Base-by-base conservation (phyloP, 2,797 vertebrate species). In the Odontamblyopus rebecca region DNA sequence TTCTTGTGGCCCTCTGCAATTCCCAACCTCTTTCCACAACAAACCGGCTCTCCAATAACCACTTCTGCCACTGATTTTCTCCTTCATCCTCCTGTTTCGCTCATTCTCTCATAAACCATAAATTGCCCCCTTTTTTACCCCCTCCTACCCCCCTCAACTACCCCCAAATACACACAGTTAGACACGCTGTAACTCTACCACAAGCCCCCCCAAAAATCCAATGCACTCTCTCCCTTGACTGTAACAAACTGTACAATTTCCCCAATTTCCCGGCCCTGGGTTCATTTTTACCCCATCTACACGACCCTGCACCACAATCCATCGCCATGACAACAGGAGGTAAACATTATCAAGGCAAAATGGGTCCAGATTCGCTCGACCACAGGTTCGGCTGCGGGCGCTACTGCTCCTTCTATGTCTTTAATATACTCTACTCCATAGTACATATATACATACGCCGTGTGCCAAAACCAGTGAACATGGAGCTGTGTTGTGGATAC, bases 321-420 rank as follows among this genome's bases (percentile, higher is more conserved):
- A 61, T 91, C 60, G 19, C 86, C 86, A 90, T 93, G 90, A 88
- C 91, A 88, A 93, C 92, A 81, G 79, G 81, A 70, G 70, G 79
- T 84, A 92, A 93, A 93, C 92, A 92, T 91, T 88, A 89, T 89
- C 80, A 77, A 84, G 82, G 78, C 80, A 89, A 91, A 90, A 77
- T 15, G 74, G 53, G 83, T 88, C 88, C 89, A 91, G 87, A 91
- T 89, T 81, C 77, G 53, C 68, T 68, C 63, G 75, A 91, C 90
- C 91, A 79, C 89, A 88, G 16, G 2, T 79, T 84, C 56, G 15
- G 69, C 79, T 83, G 73, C 44, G 81, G 74, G 82, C 41, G 32
- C 77, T 82, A 38, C 67, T 79, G 73, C 72, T 84, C 50, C 50
- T 23, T 53, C 11, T 3, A 56, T 26, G 66, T 68, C 50, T 38